Evolutionary conservation across 2,888 invertebrate species (phyloP), one percentile per base, ranked within the genome.

Genomic region (Trichogramma evanescens): DNA sequence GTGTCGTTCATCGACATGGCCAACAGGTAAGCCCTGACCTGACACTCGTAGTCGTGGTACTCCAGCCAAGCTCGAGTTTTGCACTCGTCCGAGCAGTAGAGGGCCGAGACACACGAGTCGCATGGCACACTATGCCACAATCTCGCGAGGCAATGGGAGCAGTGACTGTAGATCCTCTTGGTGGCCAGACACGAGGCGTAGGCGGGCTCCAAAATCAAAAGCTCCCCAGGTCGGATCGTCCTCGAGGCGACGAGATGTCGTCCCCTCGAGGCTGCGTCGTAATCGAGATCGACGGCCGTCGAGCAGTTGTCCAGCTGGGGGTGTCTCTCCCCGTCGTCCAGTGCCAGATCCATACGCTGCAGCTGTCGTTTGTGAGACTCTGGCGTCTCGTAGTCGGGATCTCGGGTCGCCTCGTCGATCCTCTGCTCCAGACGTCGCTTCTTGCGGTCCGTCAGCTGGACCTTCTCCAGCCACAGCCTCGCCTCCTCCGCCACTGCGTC

Each of bases 1-100:
- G 90, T 79, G 75, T 88, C 87, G 53, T 84, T 84, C 65, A 87
- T 83, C 26, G 83, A 70, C 76, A 87, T 80, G 44, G 78, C 73
- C n/a, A 84, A 72, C 41, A 93, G 74, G 26, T 83, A 79, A 49
- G 84, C 80, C 69, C 89, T 81, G 54, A 92, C 78, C 0, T 81
- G 75, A 72, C 94, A 95, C 80, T 95, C 94, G 65, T 85, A 81
- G 65, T 81, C 80, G 75, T 96, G 95, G 74, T 89, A 91, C 13
- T 81, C 80, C 45, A 81, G 74, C 80, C 83, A 86, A 4, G 91
- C 89, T 0, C 76, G 76, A 3, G 80, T 74, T 65, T 79, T 82
- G 72, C 94, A 94, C 51, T 79, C 74, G 56, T 81, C 78, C 70
- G 85, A 82, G 68, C 90, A 90, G 71, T 85, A 91, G 67, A 87